A percentile compares a stretch with the other conserved stretches of the same genome.
Evolutionary conservation across 2,113 vertebrate species (phyloP).

Genomic region (Antechinus stuartii): DNA sequence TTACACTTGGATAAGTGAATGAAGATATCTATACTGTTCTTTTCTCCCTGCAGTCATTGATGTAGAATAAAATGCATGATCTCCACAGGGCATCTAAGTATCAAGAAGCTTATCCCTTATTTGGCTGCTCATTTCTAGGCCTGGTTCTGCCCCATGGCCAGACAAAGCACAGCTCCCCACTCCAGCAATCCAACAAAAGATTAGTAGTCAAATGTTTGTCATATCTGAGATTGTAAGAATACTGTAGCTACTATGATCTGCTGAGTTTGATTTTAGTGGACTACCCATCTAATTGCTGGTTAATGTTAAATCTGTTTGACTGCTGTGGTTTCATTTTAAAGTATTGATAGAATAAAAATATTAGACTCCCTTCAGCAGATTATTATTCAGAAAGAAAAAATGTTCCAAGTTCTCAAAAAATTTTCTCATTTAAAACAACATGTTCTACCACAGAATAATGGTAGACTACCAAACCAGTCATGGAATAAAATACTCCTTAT

Average conservation of each 20-base stretch:
- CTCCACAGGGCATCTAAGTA: neutral
- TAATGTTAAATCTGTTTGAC: slow-evolving; percentile 70
- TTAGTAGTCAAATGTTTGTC: slow-evolving; percentile 72
- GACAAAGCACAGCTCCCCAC: slow-evolving; percentile 46
- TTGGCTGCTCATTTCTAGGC: slow-evolving; percentile 63
- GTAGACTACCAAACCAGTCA: slow-evolving; percentile 46
- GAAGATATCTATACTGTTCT: neutral
- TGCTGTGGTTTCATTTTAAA: slow-evolving; percentile 75
- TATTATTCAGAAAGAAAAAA: slow-evolving; percentile 73
- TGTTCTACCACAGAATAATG: slow-evolving; percentile 50
- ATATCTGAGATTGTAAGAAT: slow-evolving; percentile 69
- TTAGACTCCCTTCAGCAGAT: slow-evolving; percentile 73
- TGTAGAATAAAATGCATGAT: neutral
- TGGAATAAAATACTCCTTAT: slow-evolving; percentile 34
- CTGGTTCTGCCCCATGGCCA: slow-evolving; percentile 53
- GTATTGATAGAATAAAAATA: slow-evolving; percentile 78
- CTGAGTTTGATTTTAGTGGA: slow-evolving; percentile 76
- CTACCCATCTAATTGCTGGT: slow-evolving; percentile 74
- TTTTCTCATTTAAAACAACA: slow-evolving; percentile 73
- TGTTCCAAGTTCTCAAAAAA: slow-evolving; percentile 65
- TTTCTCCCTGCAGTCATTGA: neutral
- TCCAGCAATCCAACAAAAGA: slow-evolving; percentile 60
- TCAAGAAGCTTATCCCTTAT: slow-evolving; percentile 35
- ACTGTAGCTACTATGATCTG: slow-evolving; percentile 70
- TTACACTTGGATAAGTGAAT: slow-evolving; percentile 49